A percentile compares a stretch with the other conserved stretches of the same genome.
Conservation (phyloP, 1,140 invertebrate species). For the Sesamia nonagrioides region DNA sequence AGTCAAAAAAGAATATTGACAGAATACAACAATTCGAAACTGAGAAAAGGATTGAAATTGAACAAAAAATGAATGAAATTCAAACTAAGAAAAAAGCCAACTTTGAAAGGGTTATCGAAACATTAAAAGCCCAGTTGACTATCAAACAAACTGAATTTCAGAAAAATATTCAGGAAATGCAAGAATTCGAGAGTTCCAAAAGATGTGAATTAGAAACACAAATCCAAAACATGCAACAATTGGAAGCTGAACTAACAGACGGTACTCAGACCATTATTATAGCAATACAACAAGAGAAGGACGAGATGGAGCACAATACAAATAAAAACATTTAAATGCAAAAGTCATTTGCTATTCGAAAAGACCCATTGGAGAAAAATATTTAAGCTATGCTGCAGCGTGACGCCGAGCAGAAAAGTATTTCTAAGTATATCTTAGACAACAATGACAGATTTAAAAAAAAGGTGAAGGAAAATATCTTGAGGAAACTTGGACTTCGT, state of each 20-base stretch:
- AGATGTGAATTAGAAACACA: not conserved
- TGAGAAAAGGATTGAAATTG: not conserved
- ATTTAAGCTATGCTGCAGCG: too few relatives aligned
- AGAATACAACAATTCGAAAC: not conserved
- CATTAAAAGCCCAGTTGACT: not conserved
- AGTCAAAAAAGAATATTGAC: not conserved
- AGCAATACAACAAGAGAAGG: not conserved
- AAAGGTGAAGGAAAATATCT: too few relatives aligned
- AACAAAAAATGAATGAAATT: slow-evolving; percentile 1
- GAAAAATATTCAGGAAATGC: not conserved
- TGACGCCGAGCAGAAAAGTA: not conserved
- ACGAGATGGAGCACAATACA: not conserved
- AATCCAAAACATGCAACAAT: not conserved
- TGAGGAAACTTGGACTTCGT: too few relatives aligned
- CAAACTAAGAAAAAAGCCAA: not conserved
- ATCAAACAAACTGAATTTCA: not conserved
- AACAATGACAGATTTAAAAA: too few relatives aligned
- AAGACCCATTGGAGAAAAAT: too few relatives aligned
- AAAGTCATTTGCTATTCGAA: too few relatives aligned
- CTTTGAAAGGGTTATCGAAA: not conserved
- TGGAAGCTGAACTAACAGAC: not conserved
- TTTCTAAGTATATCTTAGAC: too few relatives aligned
- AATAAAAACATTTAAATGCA: not conserved
- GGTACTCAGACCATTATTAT: not conserved
- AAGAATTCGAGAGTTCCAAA: not conserved